Evolutionary conservation across 1,140 invertebrate species (phyloP).

Genomic region (Pissodes strobi): DNA sequence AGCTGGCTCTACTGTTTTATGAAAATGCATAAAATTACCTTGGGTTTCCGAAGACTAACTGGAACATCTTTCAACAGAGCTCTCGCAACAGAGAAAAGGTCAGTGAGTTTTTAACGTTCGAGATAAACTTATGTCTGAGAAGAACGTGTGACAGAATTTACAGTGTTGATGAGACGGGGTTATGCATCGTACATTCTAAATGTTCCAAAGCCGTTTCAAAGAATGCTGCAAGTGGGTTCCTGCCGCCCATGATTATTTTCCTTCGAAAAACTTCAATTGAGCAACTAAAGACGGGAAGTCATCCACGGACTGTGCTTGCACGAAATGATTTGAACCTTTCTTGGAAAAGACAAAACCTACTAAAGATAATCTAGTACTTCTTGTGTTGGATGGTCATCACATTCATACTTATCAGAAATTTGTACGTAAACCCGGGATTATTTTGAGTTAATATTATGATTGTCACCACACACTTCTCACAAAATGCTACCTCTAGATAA

Average conservation of each 20-base stretch:
- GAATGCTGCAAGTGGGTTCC: too few species aligned
- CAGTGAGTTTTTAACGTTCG: too few species aligned
- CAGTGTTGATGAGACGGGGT: too few species aligned
- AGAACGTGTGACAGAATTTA: too few species aligned
- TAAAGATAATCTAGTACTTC: conserved; percentile 33
- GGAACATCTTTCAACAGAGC: too few species aligned
- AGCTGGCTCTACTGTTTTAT: too few species aligned
- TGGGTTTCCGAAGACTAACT: too few species aligned
- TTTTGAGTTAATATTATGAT: conserved; percentile 41
- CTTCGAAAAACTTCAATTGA: conserved; percentile 46
- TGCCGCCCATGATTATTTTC: conserved; percentile 52
- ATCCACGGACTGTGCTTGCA: conserved; percentile 45
- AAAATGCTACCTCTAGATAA: conserved; percentile 46
- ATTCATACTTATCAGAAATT: conserved; percentile 40
- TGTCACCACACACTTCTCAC: conserved; percentile 52
- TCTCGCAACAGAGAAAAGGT: too few species aligned
- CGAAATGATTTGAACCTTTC: conserved; percentile 45
- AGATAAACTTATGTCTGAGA: too few species aligned
- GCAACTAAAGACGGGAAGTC: conserved; percentile 41
- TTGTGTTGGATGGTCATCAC: conserved; percentile 47
- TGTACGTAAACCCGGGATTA: conserved; percentile 47
- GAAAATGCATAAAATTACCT: too few species aligned
- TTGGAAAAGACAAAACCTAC: conserved; percentile 33
- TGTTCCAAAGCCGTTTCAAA: too few species aligned
- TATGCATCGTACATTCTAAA: too few species aligned